phyloP scores from a whole-genome alignment of 2,797 vertebrate genomes.

The Aselliscus stoliczkanus region DNA sequence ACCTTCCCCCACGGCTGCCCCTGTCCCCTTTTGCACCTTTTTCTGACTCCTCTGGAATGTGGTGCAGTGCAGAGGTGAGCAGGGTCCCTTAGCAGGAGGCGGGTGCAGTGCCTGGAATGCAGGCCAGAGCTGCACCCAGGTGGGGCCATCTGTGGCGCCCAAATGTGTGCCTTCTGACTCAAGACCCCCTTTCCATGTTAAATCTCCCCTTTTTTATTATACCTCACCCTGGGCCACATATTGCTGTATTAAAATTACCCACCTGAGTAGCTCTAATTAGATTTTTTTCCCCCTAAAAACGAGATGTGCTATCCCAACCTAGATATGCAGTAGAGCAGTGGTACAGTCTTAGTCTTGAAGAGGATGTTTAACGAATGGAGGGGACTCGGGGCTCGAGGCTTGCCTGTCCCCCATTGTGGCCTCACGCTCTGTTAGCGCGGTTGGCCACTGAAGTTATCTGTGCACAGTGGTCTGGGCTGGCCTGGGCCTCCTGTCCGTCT shows the following conservation, averaged over 20 bases:
- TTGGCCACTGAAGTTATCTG: neutral
- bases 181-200: neutral
- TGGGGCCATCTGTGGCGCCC: fast-evolving
- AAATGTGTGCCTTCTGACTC: neutral
- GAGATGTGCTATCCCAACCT: neutral
- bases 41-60: no score
- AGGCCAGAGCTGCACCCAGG: neutral
- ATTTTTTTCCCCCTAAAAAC: neutral
- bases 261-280: neutral
- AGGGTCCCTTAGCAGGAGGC: fast-evolving
- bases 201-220: neutral
- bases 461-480: neutral
- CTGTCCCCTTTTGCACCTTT: fast-evolving
- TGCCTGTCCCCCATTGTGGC: neutral
- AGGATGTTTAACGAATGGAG: neutral
- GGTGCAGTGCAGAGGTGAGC: neutral
- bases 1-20: neutral
- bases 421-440: fast-evolving
- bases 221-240: neutral
- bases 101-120: fast-evolving
- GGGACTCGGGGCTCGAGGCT: fast-evolving
- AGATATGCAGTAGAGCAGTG: neutral
- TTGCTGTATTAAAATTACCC: neutral
- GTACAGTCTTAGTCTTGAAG: neutral
- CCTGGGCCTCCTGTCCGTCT: no score